Evolutionary conservation across 2,797 vertebrate species (phyloP), one percentile per base, ranked within the genome.

Genomic region (Champsocephalus esox): DNA sequence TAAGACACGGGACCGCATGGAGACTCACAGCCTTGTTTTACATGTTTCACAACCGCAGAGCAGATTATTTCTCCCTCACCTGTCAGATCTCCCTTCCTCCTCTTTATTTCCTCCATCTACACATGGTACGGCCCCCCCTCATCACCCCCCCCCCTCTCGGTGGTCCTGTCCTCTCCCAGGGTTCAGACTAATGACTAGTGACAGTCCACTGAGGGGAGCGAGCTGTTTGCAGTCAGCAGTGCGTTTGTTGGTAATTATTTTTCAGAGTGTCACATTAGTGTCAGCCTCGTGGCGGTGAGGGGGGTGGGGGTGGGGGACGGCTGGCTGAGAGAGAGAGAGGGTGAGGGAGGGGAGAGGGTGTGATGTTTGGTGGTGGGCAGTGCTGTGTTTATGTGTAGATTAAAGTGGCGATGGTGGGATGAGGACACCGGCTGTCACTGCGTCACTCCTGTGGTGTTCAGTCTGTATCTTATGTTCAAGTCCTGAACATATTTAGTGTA

Each of bases 241-340:
- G 94, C 95, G 96, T 97, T 98, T 98, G 97, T 99, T 99, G 97
- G 96, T 98, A 97, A 98, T 98, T 98, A 98, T 98, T 98, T 98
- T 97, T 90, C 96, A 96, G 95, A 91, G 96, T 97, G 97, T 98
- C 97, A 99, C 96, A 96, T 93, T 95, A 96, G 96, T 98, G 97
- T 98, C 97, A 98, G 94, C 96, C 96, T 95, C 94, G 92, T 96
- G 94, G 96, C 95, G 95, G 95, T 95, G 95, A 96, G 95, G 96
- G 95, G 94, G 95, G 94, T 94, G 9, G 92, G 95, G 95, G 95
- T 90, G 56, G 87, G 84, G 79, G 66, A 59, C 4, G 86, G 83
- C 81, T 83, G 83, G 76, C 74, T 79, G 85, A 28, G 79, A 61
- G 80, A 28, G 79, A 61, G 80, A 28, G 24, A 28, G 87, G 86